Evolutionary conservation across 2,888 invertebrate genomes (phyloP), one percentile per base, ranked within the genome.

Genomic region (Lycaena phlaeas): DNA sequence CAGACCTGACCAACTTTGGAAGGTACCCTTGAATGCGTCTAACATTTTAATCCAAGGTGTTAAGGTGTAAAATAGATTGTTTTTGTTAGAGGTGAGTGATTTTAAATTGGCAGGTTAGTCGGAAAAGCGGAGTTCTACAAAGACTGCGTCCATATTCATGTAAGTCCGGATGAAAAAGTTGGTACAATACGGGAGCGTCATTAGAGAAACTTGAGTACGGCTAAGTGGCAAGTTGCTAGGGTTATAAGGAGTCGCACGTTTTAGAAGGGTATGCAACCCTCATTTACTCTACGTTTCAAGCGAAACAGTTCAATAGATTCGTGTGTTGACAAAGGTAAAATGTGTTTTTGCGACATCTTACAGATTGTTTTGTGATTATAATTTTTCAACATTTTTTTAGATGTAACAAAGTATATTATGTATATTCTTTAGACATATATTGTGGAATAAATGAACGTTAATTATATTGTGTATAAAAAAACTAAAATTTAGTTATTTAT

Each of bases 121-220:
- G 53, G 49, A 61, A 57, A 34, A 34, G 45, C 45, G 30, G 56
- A 56, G 52, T 44, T 48, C 44, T 42, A 64, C 65, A 65, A 64
- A 64, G 60, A 57, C 55, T 52, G 42, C 43, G 47, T 54, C 59
- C 66, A 69, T 69, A 69, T 68, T 71, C 68, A 70, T 61, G 61
- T 59, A 55, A 46, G 61, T 53, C 59, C 54, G 59, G 61, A 54
- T 59, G 63, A 63, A 65, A 67, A 72, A 71, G 64, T 71, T 70
- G 59, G 63, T 63, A 71, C 70, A 70, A 71, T 70, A 50, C 60
- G 54, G 57, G 49, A 55, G 60, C 68, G 62, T 71, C 71, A 68
- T 69, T 72, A 69, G 60, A 56, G 48, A 22, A 41, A 41, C 44
- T 43, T 11, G 46, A 60, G 55, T 52, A 52, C 52, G 51, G 57